These are phyloP conservation scores for Colistium nudipinnis DNA, from an alignment of 2,113 vertebrate genomes.

Conservation along the genomic window DNA sequence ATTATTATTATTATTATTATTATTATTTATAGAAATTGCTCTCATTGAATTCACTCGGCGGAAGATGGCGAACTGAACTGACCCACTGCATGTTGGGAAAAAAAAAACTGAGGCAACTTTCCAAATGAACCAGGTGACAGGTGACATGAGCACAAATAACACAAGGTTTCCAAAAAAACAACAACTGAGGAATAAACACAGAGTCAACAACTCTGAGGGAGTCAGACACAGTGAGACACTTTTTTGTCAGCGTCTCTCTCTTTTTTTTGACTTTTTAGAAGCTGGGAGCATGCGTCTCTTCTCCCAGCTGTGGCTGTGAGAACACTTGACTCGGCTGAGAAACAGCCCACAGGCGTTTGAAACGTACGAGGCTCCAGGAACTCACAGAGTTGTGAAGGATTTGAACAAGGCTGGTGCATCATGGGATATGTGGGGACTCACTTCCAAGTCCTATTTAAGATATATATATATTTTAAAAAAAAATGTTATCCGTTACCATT, in stretches of 20 bases:
- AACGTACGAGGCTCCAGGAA: slow-evolving; percentile 16
- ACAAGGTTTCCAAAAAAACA: not conserved
- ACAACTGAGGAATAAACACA: not conserved
- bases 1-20: not conserved
- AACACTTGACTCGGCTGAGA: slow-evolving; percentile 43
- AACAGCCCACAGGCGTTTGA: slow-evolving; percentile 50
- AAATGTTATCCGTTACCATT: too few relatives aligned
- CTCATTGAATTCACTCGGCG: not conserved
- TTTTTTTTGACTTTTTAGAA: not conserved
- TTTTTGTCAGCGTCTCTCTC: slow-evolving; percentile 17
- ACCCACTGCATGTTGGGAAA: not conserved
- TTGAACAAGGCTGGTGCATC: slow-evolving; percentile 8
- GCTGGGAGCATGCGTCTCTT: slow-evolving; percentile 36
- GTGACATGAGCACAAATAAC: not conserved
- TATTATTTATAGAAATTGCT: not conserved
- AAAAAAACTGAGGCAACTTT: slow-evolving; percentile 2
- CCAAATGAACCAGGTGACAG: not conserved
- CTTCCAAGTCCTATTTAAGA: slow-evolving; percentile 32
- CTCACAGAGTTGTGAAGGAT: slow-evolving; percentile 27
- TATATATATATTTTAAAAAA: not conserved
- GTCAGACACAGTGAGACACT: not conserved
- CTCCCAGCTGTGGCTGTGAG: slow-evolving; percentile 38
- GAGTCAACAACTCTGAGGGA: slow-evolving; percentile 5
- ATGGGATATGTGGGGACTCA: not conserved
- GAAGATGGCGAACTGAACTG: not conserved